Base-by-base conservation (phyloP, 2,113 vertebrate genomes). In the Gallinago media region DNA sequence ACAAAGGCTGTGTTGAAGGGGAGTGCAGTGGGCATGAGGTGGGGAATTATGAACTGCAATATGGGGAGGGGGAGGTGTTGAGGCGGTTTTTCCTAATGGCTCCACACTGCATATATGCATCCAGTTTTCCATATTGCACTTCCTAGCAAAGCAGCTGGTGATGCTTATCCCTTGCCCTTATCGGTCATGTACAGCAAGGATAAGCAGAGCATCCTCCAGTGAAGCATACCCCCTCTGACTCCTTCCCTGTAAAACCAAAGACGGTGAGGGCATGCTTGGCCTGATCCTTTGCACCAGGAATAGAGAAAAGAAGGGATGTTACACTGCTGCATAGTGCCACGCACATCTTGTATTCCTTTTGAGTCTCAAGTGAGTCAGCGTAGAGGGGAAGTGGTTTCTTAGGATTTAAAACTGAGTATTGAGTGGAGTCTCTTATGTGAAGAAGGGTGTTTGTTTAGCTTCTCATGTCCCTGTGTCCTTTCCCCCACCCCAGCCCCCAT, bases 31-130 rank as follows among this genome's bases (percentile, higher is more conserved):
- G 63, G 70, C 67, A 12, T 44, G 63, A 18, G 15, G 14, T 6
- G 13, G 42, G 74, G 42, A 83, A 71, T 85, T 65, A 36, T 9
- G 52, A 95, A n/a, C 76, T 49, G 61, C 80, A 68, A 9, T 86
- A 65, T 49, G 91, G 52, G 79, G 68, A 75, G 67, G 31, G 32
- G 25, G 63, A 74, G 19, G 70, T 79, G 91, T 85, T 38, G 42
- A 94, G 55, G 63, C 65, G n/a, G 16, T 71, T 89, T 49, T 93
- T 85, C 76, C 68, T 96, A 44, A 94, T 81, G 72, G 88, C 56
- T 96, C 92, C 80, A 92, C 91, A 38, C 92, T 94, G 94, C 88
- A 96, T 95, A 88, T 81, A 91, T 95, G 88, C 88, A 94, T 88
- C 44, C 54, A 36, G 29, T 96, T 95, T 94, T 92, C 85, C 61